Evolutionary conservation across 2,888 invertebrate genomes (phyloP).

Genomic region (Didymodactylos carnosus): DNA sequence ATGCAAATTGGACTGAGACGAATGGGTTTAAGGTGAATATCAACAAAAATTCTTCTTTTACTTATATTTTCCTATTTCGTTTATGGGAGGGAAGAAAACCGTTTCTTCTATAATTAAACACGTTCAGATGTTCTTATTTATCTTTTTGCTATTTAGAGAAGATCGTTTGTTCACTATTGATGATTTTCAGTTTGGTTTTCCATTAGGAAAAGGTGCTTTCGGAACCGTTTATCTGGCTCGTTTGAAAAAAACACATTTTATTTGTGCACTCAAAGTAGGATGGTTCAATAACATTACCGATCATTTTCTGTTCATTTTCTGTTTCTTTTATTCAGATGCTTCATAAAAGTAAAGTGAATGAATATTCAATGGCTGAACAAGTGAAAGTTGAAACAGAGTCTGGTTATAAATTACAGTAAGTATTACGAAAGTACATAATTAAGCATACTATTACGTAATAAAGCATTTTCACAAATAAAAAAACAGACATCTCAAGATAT

Average conservation of each 20-base stretch:
- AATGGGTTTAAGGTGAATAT: background rate
- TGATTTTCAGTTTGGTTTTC: constrained; percentile 13
- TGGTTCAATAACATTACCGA: background rate
- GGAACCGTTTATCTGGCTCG: constrained; percentile 9
- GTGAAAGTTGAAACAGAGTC: background rate
- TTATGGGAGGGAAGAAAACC: too few species aligned
- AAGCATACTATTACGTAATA: too few species aligned
- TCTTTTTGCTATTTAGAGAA: background rate
- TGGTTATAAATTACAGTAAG: background rate
- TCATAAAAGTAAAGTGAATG: background rate
- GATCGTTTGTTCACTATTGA: constrained; percentile 4
- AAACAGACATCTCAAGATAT: too few species aligned
- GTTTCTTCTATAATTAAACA: too few species aligned
- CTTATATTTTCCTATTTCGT: too few species aligned
- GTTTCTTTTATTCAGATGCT: background rate
- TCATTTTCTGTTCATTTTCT: background rate
- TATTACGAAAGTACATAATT: too few species aligned
- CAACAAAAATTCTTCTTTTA: background rate
- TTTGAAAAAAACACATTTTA: constrained; percentile 2
- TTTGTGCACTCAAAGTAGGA: background rate
- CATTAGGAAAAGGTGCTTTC: constrained; percentile 10
- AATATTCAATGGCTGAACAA: background rate
- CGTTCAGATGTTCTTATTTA: too few species aligned
- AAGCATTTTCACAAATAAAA: too few species aligned
- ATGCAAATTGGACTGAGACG: background rate